Percentiles rank a stretch among this genome's conserved stretches.
Evolutionary conservation across 1,140 invertebrate species (phyloP).

Genomic region (Platyura marginata): DNA sequence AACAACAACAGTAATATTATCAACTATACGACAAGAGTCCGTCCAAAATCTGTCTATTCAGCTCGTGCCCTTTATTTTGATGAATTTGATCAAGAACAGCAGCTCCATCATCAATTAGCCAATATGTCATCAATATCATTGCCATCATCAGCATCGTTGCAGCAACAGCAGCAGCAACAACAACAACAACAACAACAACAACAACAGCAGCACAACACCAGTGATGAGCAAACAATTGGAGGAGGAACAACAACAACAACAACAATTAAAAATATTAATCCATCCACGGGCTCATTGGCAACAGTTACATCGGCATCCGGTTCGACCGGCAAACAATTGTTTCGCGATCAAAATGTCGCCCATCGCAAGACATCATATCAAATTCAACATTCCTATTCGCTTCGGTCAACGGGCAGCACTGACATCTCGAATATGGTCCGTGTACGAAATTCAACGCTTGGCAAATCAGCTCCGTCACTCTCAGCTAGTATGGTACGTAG

Average conservation of each 20-base stretch:
- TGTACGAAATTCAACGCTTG: slow-evolving; percentile 70
- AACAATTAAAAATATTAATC: not conserved
- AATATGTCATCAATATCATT: not conserved
- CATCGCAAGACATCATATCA: slow-evolving; percentile 21
- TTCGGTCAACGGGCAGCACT: slow-evolving; percentile 13
- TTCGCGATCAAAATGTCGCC: not conserved
- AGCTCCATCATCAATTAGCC: slow-evolving; percentile 1
- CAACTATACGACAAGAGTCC: too few species aligned
- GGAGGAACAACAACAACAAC: not conserved
- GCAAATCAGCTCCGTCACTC: slow-evolving; percentile 74
- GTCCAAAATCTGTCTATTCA: slow-evolving; percentile 21
- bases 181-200: too few species aligned
- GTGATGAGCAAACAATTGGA: slow-evolving; percentile 13
- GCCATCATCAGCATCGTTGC: not conserved
- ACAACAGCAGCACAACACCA: slow-evolving; percentile 12
- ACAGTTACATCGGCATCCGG: not conserved
- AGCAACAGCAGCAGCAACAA: slow-evolving; percentile 9
- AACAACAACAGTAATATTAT: too few species aligned
- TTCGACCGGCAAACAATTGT: not conserved
- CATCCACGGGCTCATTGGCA: not conserved
- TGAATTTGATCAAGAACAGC: slow-evolving; percentile 18
- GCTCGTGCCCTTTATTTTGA: slow-evolving; percentile 20
- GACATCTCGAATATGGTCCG: slow-evolving; percentile 58
- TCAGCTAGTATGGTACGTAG: not conserved
- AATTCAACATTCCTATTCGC: slow-evolving; percentile 14